Base-by-base conservation (phyloP, 2,797 vertebrate species). In the Siniperca obscura region DNA sequence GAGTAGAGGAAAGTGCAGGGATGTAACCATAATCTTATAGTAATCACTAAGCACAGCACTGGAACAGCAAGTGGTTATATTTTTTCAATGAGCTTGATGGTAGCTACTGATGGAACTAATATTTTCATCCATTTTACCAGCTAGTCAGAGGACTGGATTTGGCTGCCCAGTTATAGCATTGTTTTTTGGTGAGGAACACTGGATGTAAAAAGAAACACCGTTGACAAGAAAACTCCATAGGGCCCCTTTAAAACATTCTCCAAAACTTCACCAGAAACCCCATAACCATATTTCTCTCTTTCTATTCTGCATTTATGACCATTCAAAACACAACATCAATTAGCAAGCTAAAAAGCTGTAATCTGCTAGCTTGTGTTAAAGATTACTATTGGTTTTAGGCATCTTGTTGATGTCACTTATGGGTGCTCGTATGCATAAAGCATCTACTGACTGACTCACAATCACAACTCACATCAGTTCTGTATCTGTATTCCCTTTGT, bases 11-110 rank as follows among this genome's bases (percentile, higher is more conserved):
- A 38, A 66, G 16, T 25, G 52, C 2, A 55, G n/a, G 1, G 17
- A 61, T 19, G 40, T 34, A 22, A 82, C 60, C 7, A 30, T 61
- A 30, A 61, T 70, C 8, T 46, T 17, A 65, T n/a, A 14, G 3
- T 53, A 25, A 61, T 53, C 1, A n/a, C 67, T 36, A n/a, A 56
- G 61, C 61, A 30, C 36, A 52, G 30, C 30, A 21, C 22, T 38
- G 70, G 4, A 70, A 57, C 25, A 74, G 52, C 11, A 55, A n/a
- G 22, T 5, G 10, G 7, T 66, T 74, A 56, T 42, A 65, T 57
- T 10, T 7, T 44, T 22, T 57, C 38, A 60, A 27, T 13, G 1
- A 5, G 25, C 12, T 34, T 30, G 22, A 70, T 36, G 12, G 60
- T 48, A 34, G 30, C 44, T 61, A 38, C 21, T 40, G 8, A 11